These are phyloP conservation scores for Suricata suricatta DNA, from an alignment of 2,113 vertebrate genomes.

Conservation along the genomic window DNA sequence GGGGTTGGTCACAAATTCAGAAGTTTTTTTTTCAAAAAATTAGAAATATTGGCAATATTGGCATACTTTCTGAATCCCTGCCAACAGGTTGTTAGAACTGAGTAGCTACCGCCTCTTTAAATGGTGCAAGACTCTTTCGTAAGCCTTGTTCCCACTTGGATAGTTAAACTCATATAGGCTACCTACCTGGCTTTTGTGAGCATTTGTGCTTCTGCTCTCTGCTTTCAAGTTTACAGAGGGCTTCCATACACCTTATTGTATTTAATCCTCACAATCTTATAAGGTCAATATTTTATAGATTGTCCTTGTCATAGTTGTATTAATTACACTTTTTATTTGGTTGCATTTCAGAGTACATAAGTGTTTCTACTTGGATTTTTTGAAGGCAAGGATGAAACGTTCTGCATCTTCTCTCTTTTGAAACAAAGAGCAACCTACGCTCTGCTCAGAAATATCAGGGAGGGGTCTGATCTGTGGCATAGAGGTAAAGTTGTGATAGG, in stretches of 20 bases:
- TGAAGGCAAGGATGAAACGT: constrained; percentile 14
- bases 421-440: background rate
- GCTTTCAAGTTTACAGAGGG: background rate
- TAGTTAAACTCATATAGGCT: background rate
- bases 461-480: background rate
- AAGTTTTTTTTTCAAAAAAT: background rate
- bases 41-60: background rate
- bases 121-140: background rate
- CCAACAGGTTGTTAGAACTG: background rate
- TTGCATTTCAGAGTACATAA: constrained; percentile 60
- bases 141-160: background rate
- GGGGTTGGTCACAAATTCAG: background rate
- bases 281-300: constrained; percentile 62
- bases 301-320: constrained; percentile 55
- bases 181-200: background rate
- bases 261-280: constrained; percentile 20
- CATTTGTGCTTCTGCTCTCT: background rate
- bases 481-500: background rate
- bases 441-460: background rate
- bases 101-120: background rate
- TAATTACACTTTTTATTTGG: constrained; percentile 68
- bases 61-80: background rate
- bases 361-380: constrained; percentile 52
- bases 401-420: background rate
- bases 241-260: background rate